Evolutionary conservation across 2,113 vertebrate genomes (phyloP).

Genomic region (Phylloscopus trochiloides): DNA sequence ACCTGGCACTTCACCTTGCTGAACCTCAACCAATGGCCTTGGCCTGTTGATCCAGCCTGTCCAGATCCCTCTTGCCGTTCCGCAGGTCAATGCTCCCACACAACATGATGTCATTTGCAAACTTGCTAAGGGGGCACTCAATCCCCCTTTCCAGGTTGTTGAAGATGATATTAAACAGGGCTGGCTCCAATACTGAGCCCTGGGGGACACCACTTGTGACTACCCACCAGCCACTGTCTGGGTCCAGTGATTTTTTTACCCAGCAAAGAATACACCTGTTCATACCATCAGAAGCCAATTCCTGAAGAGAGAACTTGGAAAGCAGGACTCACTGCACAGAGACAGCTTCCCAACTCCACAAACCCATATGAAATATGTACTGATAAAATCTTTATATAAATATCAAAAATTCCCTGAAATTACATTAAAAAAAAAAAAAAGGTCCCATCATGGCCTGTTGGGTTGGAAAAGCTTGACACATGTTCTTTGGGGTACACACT

Average conservation of each 20-base stretch:
- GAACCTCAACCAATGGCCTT: rapidly evolving
- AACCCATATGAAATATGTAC: neutral
- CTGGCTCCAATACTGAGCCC: neutral
- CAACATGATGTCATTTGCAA: neutral
- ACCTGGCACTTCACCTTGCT: neutral
- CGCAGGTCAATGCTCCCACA: neutral
- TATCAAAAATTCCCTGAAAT: neutral
- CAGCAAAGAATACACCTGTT: neutral
- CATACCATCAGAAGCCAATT: neutral
- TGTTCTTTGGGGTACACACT: neutral
- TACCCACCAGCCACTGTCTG: neutral
- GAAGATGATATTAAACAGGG: neutral
- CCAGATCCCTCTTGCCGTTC: neutral
- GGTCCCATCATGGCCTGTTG: neutral
- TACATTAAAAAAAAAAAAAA: neutral
- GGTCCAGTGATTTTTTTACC: neutral
- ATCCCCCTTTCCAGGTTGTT: neutral
- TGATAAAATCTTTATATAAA: neutral
- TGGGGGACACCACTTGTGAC: neutral
- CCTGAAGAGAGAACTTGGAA: neutral
- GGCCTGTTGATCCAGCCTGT: neutral
- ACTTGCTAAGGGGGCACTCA: neutral
- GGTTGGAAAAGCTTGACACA: neutral
- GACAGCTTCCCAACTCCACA: neutral
- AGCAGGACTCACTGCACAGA: neutral